A percentile compares a stretch with the other conserved stretches of the same genome.
phyloP scores from a whole-genome alignment of 2,113 vertebrate species.

The Chloropsis hardwickii region DNA sequence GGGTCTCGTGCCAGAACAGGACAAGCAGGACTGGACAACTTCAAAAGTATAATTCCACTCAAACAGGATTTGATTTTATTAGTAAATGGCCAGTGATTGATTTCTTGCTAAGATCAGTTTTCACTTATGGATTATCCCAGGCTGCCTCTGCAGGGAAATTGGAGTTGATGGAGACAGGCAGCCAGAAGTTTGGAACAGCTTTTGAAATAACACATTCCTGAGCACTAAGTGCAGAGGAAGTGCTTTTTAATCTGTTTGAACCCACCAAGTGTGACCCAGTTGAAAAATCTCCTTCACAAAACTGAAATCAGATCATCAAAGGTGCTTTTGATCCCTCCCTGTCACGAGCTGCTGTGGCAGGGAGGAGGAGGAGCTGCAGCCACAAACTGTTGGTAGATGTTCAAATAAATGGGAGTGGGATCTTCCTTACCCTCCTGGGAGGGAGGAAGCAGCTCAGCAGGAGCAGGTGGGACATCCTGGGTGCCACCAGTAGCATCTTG shows the following conservation, averaged over 20 bases:
- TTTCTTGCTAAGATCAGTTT: not conserved
- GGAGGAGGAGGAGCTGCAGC: not conserved
- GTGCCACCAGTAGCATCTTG: not conserved
- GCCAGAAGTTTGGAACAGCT: not conserved
- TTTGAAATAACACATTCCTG: not conserved
- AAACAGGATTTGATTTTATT: not conserved
- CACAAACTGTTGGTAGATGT: not conserved
- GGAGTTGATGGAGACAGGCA: not conserved
- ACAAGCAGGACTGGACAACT: not conserved
- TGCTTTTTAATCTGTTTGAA: not conserved
- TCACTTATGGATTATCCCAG: not conserved
- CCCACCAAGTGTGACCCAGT: not conserved
- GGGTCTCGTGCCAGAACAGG: not conserved
- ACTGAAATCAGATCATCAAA: not conserved
- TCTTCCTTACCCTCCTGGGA: not conserved
- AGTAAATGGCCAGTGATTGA: not conserved
- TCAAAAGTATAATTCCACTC: not conserved
- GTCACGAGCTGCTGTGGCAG: not conserved
- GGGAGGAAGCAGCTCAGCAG: not conserved
- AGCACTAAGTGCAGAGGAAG: not conserved
- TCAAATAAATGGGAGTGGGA: not conserved
- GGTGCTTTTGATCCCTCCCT: not conserved
- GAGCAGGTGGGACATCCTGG: not conserved
- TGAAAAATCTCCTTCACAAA: not conserved
- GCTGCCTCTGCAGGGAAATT: not conserved